Conservation (phyloP, 2,797 vertebrate species). For the Coregonus ussuriensis region DNA sequence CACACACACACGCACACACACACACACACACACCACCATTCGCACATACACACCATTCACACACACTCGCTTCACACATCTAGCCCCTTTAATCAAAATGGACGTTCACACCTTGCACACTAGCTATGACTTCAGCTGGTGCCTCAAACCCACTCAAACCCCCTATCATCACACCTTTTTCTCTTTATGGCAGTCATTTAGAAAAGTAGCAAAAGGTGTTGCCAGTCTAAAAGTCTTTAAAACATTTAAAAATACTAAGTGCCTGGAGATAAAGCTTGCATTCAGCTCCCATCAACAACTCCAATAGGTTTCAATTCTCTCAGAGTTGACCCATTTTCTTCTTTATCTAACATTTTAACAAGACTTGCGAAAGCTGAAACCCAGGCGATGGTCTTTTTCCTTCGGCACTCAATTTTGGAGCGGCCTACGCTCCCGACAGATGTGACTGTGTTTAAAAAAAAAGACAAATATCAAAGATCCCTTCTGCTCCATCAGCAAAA, state of each 20-base stretch:
- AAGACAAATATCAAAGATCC: not conserved
- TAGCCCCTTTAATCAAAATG: conserved; percentile 55
- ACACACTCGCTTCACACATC: conserved; percentile 40
- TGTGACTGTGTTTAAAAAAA: conserved; percentile 57
- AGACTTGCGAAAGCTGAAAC: conserved; percentile 44
- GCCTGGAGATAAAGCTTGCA: conserved; percentile 32
- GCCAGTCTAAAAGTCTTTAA: no score
- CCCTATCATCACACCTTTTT: no score
- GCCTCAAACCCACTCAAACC: not conserved
- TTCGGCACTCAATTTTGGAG: conserved; percentile 48
- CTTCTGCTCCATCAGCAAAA: no score
- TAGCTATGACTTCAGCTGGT: conserved; percentile 28
- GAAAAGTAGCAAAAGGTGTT: conserved; percentile 46
- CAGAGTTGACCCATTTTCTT: not conserved
- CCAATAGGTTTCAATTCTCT: conserved; percentile 36
- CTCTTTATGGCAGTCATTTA: not conserved
- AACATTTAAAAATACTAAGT: not conserved
- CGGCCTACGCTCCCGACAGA: conserved; percentile 41
- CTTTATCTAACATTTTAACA: conserved; percentile 54
- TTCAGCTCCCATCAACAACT: conserved; percentile 25
- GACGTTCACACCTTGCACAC: conserved; percentile 49
- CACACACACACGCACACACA: conserved; percentile 1
- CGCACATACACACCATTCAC: conserved; percentile 34
- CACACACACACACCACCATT: conserved; percentile 7
- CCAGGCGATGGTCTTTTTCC: conserved; percentile 55